phyloP scores from a whole-genome alignment of 2,113 vertebrate species.

The Ibidorhyncha struthersii region DNA sequence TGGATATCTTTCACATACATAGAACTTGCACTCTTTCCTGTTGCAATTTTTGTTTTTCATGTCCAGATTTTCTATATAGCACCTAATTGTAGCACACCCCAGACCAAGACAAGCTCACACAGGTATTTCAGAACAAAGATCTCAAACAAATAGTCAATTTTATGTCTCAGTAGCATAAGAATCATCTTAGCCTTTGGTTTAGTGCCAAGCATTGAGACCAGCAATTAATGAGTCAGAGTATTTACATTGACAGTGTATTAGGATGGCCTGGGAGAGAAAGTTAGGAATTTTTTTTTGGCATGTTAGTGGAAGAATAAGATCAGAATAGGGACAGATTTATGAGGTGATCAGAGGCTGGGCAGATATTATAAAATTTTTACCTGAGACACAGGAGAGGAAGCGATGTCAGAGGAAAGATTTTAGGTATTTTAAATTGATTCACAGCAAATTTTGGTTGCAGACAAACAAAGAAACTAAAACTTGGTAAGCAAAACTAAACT shows the following conservation, averaged over 20 bases:
- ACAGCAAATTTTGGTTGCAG: neutral
- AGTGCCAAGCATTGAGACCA: neutral
- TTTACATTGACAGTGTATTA: neutral
- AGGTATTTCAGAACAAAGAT: neutral
- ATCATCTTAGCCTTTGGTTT: neutral
- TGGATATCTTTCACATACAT: neutral
- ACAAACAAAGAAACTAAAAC: neutral
- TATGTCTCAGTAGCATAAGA: neutral
- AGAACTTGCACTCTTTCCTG: neutral
- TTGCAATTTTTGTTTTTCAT: neutral
- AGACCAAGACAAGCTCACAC: neutral
- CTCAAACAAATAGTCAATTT: neutral
- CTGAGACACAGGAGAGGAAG: neutral
- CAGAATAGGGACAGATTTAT: neutral
- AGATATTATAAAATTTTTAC: neutral
- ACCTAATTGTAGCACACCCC: neutral
- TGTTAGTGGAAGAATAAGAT: neutral
- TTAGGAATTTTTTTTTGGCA: neutral
- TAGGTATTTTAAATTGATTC: neutral
- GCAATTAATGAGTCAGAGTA: neutral
- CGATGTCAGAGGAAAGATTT: neutral
- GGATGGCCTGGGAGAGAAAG: neutral
- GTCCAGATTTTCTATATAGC: neutral
- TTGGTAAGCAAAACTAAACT: neutral
- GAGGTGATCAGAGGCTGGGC: neutral